Evolutionary conservation across 2,888 invertebrate species (phyloP).

Genomic region (Lepetodrilus schrolli): DNA sequence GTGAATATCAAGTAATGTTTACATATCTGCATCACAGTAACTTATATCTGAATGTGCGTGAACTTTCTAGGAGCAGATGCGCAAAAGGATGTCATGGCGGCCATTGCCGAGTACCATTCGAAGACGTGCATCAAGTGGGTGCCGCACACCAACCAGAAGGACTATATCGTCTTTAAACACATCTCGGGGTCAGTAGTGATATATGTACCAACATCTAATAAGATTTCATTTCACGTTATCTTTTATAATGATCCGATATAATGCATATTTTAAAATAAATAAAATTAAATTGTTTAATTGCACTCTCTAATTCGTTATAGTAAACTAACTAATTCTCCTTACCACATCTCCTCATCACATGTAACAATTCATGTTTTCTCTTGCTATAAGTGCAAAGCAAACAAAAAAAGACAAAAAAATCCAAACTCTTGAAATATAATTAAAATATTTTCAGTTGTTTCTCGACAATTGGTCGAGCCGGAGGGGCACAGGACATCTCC

Average conservation of each 20-base stretch:
- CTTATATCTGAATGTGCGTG: too few relatives aligned
- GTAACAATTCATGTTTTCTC: not conserved
- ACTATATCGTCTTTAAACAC: slow-evolving; percentile 51
- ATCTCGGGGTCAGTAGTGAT: slow-evolving; percentile 45
- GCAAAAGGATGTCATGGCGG: too few relatives aligned
- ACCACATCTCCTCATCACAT: not conserved
- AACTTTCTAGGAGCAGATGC: too few relatives aligned
- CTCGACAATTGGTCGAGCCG: slow-evolving; percentile 76
- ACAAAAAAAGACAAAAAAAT: not conserved
- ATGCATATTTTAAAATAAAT: too few relatives aligned
- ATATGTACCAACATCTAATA: not conserved
- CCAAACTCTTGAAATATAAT: too few relatives aligned
- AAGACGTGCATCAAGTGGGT: slow-evolving; percentile 57
- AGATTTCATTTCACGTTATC: not conserved
- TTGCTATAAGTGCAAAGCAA: too few relatives aligned
- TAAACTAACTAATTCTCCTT: too few relatives aligned
- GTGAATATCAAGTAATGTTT: too few relatives aligned
- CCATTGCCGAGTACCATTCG: slow-evolving; percentile 52
- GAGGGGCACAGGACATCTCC: slow-evolving; percentile 84
- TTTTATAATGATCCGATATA: too few relatives aligned
- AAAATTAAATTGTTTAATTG: too few relatives aligned
- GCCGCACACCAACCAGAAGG: slow-evolving; percentile 45
- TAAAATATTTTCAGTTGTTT: slow-evolving; percentile 56
- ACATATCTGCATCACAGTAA: too few relatives aligned
- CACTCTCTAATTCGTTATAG: too few relatives aligned